Evolutionary conservation across 2,113 vertebrate species (phyloP).

Genomic region (Syngnathus typhle): DNA sequence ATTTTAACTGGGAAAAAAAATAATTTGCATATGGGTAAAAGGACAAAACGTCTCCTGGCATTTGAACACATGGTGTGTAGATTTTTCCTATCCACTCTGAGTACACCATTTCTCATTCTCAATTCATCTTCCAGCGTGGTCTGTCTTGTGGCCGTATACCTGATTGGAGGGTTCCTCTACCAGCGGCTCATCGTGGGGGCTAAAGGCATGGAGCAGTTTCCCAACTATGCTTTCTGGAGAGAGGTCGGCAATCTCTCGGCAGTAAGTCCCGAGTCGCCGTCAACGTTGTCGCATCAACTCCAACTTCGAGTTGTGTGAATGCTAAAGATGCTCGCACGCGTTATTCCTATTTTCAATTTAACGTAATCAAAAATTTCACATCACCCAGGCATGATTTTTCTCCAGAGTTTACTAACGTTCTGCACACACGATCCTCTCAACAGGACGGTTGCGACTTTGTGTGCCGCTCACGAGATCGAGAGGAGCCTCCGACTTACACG

Average conservation of each 20-base stretch:
- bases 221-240: slow-evolving; percentile 89
- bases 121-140: slow-evolving; percentile 65
- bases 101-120: background rate
- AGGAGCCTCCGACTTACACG: slow-evolving; percentile 75
- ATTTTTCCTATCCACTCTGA: background rate
- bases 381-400: too few relatives aligned
- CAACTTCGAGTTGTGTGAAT: too few relatives aligned
- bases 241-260: slow-evolving; percentile 89
- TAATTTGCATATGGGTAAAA: too few relatives aligned
- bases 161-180: slow-evolving; percentile 90
- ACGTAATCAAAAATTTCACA: too few relatives aligned
- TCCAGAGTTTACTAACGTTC: background rate
- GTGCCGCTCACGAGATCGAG: slow-evolving; percentile 80
- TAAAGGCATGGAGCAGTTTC: slow-evolving; percentile 95
- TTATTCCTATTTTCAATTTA: too few relatives aligned
- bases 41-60: background rate
- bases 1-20: background rate
- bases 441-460: slow-evolving; percentile 97
- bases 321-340: too few relatives aligned
- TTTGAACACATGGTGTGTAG: background rate
- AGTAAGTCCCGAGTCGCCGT: slow-evolving; percentile 65
- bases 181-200: slow-evolving; percentile 89
- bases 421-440: background rate
- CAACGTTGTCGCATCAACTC: background rate
- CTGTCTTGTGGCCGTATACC: slow-evolving; percentile 79